A percentile compares a stretch with the other conserved stretches of the same genome.
These are phyloP conservation scores for human (Homo sapiens) DNA, from an alignment of 2,113 vertebrate genomes.

Conservation along the genomic window GRCh38 chr1:39180501-39181000, in stretches of 20 bases:
- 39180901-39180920: neutral
- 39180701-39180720: neutral
- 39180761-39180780: neutral
- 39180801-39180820: neutral
- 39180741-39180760: neutral
- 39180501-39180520: too few relatives aligned
- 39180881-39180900: neutral
- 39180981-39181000: too few relatives aligned
- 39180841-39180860: conserved; percentile 34
- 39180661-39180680: neutral
- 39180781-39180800: conserved; percentile 1
- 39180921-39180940: too few relatives aligned
- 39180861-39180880: conserved; percentile 16
- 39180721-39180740: neutral
- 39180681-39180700: neutral
- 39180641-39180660: neutral
- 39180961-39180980: too few relatives aligned
- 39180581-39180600: too few relatives aligned
- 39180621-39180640: neutral
- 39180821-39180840: neutral
- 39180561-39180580: too few relatives aligned
- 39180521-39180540: too few relatives aligned
- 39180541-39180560: too few relatives aligned
- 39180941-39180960: too few relatives aligned
- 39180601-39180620: too few relatives aligned